Percentiles rank a stretch among this genome's conserved stretches.
phyloP scores from a whole-genome alignment of 2,888 invertebrate genomes.

The Leucophora obtusa region DNA sequence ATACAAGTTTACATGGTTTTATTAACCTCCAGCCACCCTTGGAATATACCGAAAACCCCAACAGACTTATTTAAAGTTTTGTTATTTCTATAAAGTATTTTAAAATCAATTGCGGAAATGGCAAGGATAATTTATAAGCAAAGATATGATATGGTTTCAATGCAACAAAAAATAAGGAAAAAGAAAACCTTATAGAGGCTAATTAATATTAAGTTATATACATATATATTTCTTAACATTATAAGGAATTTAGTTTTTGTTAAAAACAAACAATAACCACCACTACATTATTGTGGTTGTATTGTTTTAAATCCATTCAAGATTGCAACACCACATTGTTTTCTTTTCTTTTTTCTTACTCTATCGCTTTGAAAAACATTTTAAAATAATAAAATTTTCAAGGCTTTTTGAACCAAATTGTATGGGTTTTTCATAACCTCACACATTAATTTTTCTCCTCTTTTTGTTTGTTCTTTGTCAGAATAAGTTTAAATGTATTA shows the following conservation, averaged over 20 bases:
- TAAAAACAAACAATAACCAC: neutral
- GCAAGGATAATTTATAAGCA: constrained; percentile 11
- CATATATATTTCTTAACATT: constrained; percentile 45
- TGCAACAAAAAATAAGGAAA: neutral
- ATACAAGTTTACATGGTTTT: neutral
- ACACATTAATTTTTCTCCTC: constrained; percentile 54
- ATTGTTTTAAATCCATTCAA: neutral
- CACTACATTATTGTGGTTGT: constrained; percentile 12
- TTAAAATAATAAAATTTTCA: constrained; percentile 54
- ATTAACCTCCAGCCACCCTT: constrained; percentile 18
- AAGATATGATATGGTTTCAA: neutral
- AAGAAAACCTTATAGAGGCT: constrained; percentile 25
- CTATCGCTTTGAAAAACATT: neutral
- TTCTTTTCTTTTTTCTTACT: neutral
- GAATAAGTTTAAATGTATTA: constrained; percentile 42
- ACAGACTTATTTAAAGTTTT: constrained; percentile 11
- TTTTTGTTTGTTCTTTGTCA: constrained; percentile 10
- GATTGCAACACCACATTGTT: neutral
- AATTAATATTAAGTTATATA: constrained; percentile 64
- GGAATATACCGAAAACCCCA: constrained; percentile 1
- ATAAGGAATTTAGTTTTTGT: neutral
- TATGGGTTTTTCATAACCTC: constrained; percentile 48
- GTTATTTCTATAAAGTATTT: neutral
- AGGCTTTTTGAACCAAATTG: constrained; percentile 16
- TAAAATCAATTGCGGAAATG: constrained; percentile 50